Base-by-base conservation (phyloP, 2,113 vertebrate species). In the Ranitomeya imitator region DNA sequence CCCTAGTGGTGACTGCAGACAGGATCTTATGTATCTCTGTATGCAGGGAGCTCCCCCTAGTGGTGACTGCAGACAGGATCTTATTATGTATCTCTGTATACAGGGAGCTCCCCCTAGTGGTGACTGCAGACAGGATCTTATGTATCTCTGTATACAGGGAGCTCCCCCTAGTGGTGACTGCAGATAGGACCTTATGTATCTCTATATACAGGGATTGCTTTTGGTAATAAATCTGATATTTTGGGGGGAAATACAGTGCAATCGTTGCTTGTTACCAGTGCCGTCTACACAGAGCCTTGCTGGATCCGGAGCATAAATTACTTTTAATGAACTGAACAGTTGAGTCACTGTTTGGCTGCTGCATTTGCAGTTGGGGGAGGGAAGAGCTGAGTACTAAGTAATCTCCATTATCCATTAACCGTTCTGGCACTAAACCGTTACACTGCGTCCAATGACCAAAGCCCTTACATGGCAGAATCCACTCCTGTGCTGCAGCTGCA, bases 361-460 rank as follows among this genome's bases (percentile, higher is more conserved):
- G 81, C 55, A n/a, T 63, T 21, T 51, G 31, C 80, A 51, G 60
- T 19, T 19, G 80, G 81, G 61, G 80, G 57, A 21, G 80, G 80
- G 4, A 21, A 15, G 37, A 23, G 67, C 52, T 60, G 69, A 26
- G 45, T 16, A 37, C 31, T 67, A 74, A 74, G 67, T 73, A 31
- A 71, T 85, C 67, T 85, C 65, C n/a, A 85, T 85, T 73, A 57
- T 85, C 65, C 67, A 57, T 73, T 85, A 73, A 73, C 52, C 11
- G 23, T 31, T 54, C 83, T 82, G 79, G 79, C 83, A 73, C 65
- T 59, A 31, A 13, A 57, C 52, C 12, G 65, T 23, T 59, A 71
- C 71, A 37, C 31, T 37, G 55, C 57, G 55, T 52, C 65, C 63
- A 71, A 69, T 85, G 18, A 23, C n/a, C 26, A 86, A 59, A 61